Percentiles rank a stretch among this genome's conserved stretches.
These are phyloP conservation scores for Stegostoma tigrinum DNA, from an alignment of 2,113 vertebrate species.

Conservation along the genomic window DNA sequence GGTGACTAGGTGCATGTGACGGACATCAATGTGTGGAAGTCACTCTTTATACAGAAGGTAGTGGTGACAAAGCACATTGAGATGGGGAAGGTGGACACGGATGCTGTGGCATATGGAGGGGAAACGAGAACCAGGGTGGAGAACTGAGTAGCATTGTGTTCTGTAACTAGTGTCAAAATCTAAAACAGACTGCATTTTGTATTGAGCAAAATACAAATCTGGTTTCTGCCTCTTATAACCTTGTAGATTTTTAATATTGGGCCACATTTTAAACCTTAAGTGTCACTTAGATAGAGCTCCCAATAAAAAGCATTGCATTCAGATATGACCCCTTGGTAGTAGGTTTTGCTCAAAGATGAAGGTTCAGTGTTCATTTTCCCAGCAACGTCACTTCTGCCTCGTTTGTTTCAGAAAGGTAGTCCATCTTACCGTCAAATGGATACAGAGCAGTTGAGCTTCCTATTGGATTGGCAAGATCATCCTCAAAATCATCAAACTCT, in stretches of 20 bases:
- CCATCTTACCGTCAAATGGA: constrained; percentile 68
- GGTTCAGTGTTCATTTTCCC: neutral
- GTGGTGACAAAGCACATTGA: neutral
- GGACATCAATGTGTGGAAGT: neutral
- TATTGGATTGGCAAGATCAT: constrained; percentile 64
- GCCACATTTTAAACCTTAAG: neutral
- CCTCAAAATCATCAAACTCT: constrained; percentile 80
- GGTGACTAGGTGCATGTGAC: no score
- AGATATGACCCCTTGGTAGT: neutral
- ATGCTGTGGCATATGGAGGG: no score
- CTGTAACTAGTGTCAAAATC: neutral
- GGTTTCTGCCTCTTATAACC: no score
- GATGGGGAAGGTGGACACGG: no score
- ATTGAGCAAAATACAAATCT: neutral
- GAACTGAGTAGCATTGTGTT: no score
- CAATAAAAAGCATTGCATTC: neutral
- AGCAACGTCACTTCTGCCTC: neutral
- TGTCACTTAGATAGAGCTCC: neutral
- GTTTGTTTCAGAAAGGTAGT: neutral
- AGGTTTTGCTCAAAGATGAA: neutral
- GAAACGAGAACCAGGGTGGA: no score
- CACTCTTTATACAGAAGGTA: neutral
- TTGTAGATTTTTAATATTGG: no score
- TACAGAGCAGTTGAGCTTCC: constrained; percentile 80
- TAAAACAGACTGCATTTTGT: neutral